Conservation (phyloP, 2,888 invertebrate genomes). For the Melangyna quadrimaculata region DNA sequence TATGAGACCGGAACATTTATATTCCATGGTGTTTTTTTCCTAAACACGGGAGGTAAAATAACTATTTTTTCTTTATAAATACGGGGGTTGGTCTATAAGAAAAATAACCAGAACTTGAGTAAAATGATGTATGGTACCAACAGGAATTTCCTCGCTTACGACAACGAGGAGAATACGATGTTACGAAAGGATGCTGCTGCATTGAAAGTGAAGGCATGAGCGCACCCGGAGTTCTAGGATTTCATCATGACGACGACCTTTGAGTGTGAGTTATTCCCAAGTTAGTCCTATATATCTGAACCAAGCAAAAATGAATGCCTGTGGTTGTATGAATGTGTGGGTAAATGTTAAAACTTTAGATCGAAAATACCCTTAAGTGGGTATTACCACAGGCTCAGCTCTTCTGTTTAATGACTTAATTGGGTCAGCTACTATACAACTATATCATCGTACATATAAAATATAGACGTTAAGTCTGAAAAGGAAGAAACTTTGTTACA, state of each 20-base stretch:
- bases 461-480: constrained; percentile 10
- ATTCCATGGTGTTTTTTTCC: too few species aligned
- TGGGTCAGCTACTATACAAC: constrained; percentile 42
- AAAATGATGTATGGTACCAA: constrained; percentile 27
- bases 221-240: neutral
- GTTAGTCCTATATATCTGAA: too few species aligned
- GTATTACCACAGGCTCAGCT: constrained; percentile 17
- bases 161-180: neutral
- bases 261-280: constrained; percentile 46
- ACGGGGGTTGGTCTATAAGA: too few species aligned
- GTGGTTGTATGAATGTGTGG: neutral
- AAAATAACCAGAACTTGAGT: neutral
- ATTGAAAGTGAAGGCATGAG: neutral
- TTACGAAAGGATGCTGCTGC: neutral
- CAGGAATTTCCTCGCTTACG: constrained; percentile 4
- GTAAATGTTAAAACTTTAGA: constrained; percentile 28
- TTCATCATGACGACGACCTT: constrained; percentile 15
- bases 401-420: constrained; percentile 48
- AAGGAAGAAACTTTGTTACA: neutral
- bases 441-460: too few species aligned
- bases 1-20: too few species aligned
- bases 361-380: constrained; percentile 48
- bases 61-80: too few species aligned
- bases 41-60: too few species aligned
- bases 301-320: neutral